Evolutionary conservation across 2,888 invertebrate genomes (phyloP).

Genomic region (Cephus pygmeus): DNA sequence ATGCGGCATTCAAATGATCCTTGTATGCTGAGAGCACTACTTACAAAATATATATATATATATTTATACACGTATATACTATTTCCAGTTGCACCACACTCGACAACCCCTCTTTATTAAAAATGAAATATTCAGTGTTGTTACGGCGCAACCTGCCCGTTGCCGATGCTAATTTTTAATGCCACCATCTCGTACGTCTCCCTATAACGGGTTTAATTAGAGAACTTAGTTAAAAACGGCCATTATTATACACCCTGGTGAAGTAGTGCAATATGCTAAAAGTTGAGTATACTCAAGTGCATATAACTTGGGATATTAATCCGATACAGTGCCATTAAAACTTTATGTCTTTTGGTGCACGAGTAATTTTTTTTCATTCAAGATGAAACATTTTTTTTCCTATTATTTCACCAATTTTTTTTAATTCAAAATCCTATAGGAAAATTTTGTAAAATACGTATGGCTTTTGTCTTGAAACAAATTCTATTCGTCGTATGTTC

Average conservation of each 20-base stretch:
- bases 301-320: not conserved
- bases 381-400: too few relatives aligned
- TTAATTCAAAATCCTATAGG: too few relatives aligned
- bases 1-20: not conserved
- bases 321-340: not conserved
- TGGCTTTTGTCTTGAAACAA: not conserved
- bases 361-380: too few relatives aligned
- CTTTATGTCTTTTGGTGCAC: not conserved
- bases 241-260: not conserved
- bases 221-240: slow-evolving; percentile 2
- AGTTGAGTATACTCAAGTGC: not conserved
- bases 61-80: too few relatives aligned
- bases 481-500: not conserved
- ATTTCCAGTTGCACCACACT: not conserved
- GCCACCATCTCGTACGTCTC: slow-evolving; percentile 17
- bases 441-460: not conserved
- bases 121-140: slow-evolving; percentile 25
- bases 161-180: slow-evolving; percentile 38
- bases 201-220: slow-evolving; percentile 27
- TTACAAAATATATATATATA: too few relatives aligned
- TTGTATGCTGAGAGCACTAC: not conserved
- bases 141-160: slow-evolving; percentile 9
- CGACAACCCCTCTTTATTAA: slow-evolving; percentile 10
- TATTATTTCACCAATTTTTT: too few relatives aligned
- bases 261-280: not conserved